Conservation (phyloP, 2,797 vertebrate genomes). For the Chrosomus eos region DNA sequence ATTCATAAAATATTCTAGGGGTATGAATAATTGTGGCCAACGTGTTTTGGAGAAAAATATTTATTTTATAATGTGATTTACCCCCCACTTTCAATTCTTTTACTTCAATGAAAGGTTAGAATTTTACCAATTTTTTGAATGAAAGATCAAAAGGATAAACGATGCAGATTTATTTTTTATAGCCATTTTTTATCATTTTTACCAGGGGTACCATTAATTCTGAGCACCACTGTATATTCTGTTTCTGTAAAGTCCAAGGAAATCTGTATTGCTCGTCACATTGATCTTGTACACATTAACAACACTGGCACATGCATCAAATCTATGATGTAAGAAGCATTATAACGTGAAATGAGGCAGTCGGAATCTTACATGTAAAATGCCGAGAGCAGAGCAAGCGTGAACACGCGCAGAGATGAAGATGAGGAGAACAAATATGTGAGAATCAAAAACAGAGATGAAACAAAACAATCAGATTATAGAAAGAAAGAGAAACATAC, state of each 20-base stretch:
- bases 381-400: constrained; percentile 37
- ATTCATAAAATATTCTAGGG: too few relatives aligned
- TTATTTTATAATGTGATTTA: too few relatives aligned
- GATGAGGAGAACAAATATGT: constrained; percentile 21
- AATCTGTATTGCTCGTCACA: constrained; percentile 6
- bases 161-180: too few relatives aligned
- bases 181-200: too few relatives aligned
- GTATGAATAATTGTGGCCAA: too few relatives aligned
- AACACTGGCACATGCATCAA: background rate
- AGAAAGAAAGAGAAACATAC: background rate
- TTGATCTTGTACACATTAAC: constrained; percentile 7
- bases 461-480: background rate
- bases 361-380: constrained; percentile 47
- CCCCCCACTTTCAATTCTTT: too few relatives aligned
- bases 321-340: constrained; percentile 22
- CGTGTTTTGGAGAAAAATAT: too few relatives aligned
- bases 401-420: constrained; percentile 33
- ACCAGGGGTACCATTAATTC: too few relatives aligned
- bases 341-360: constrained; percentile 1
- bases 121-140: too few relatives aligned
- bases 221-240: too few relatives aligned
- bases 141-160: too few relatives aligned
- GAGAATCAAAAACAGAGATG: constrained; percentile 15
- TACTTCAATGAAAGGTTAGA: too few relatives aligned
- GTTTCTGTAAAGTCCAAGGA: background rate